Evolutionary conservation across 1,140 invertebrate species (phyloP), one percentile per base, ranked within the genome.

Genomic region (Phymastichus coffea): DNA sequence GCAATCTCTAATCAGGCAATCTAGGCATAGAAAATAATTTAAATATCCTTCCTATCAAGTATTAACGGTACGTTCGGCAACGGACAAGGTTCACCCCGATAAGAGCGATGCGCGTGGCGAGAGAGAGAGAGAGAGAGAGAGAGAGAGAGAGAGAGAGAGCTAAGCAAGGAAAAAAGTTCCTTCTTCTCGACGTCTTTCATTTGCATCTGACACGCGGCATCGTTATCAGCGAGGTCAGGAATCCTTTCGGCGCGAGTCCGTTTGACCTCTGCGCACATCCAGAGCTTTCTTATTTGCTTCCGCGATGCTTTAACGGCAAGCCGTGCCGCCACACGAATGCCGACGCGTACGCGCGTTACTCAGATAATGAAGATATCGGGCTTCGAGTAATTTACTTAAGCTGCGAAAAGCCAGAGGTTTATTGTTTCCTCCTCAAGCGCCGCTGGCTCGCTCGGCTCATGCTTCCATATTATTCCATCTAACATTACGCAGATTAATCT

Each of bases 311-410:
- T n/a, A n/a, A n/a, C n/a, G n/a, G n/a, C 30, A 12, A 28, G 6
- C 33, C 33, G 33, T 35, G 22, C 17, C 3, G n/a, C 8, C 37
- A 4, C 14, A 26, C 17, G 40, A 26, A 54, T 44, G 40, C 52
- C 52, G 4, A 44, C 15, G 52, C 52, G 52, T 44, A 33, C 52
- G 52, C 40, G 25, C 40, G 44, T 54, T 44, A 56, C 54, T 47
- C 43, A 56, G 44, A 48, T 57, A 57, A 57, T 57, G 55, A 57
- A 57, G 55, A 57, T 57, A 57, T 57, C 55, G 35, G 38, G 52
- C 17, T 44, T 55, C 44, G 30, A 55, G 53, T 35, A 56, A 56
- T 56, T 46, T 56, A 35, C 44, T 28, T 38, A 8, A 54, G 12
- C 28, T 6, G 33, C 14, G 3, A 15, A 25, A 20, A 22, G 20